These are phyloP conservation scores for Lasioglossum morio DNA, from an alignment of 2,888 invertebrate genomes.

Conservation along the genomic window DNA sequence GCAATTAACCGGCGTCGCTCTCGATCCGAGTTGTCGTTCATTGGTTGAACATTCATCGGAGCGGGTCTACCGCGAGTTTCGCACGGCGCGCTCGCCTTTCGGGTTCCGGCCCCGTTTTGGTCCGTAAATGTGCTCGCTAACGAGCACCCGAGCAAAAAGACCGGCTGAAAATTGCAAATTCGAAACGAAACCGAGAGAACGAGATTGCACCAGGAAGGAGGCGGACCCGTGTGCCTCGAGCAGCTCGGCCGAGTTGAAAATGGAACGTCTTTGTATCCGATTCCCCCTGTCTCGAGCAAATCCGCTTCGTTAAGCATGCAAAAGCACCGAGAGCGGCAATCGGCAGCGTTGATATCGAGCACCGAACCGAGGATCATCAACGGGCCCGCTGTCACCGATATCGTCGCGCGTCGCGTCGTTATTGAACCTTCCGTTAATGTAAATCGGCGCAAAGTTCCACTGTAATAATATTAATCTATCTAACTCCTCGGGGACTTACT, in stretches of 20 bases:
- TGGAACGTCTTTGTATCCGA: slow-evolving; percentile 49
- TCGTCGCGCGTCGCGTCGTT: slow-evolving; percentile 28
- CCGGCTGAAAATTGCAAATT: slow-evolving; percentile 20
- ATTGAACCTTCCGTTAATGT: slow-evolving; percentile 69
- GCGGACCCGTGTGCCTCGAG: not conserved
- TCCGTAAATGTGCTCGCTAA: slow-evolving; percentile 19
- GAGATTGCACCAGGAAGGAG: slow-evolving; percentile 7
- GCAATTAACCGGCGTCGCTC: slow-evolving; percentile 41
- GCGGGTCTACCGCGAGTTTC: not conserved
- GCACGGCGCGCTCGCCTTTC: slow-evolving; percentile 21
- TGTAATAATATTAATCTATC: not conserved
- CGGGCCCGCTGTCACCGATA: slow-evolving; percentile 56
- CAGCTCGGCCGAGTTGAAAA: not conserved
- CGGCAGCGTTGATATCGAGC: slow-evolving; percentile 51
- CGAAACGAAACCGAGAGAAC: slow-evolving; percentile 13
- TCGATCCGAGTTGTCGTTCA: slow-evolving; percentile 12
- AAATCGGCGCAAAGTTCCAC: not conserved
- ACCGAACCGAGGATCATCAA: slow-evolving; percentile 20
- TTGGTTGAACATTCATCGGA: slow-evolving; percentile 32
- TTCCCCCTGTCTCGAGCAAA: slow-evolving; percentile 48
- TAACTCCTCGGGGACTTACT: slow-evolving; percentile 76
- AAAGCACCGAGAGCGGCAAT: slow-evolving; percentile 47
- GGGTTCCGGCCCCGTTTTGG: slow-evolving; percentile 23
- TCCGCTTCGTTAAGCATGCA: slow-evolving; percentile 74
- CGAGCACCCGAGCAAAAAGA: slow-evolving; percentile 31